Evolutionary conservation across 2,888 invertebrate species (phyloP), one percentile per base, ranked within the genome.

Genomic region (Lithosia quadra): DNA sequence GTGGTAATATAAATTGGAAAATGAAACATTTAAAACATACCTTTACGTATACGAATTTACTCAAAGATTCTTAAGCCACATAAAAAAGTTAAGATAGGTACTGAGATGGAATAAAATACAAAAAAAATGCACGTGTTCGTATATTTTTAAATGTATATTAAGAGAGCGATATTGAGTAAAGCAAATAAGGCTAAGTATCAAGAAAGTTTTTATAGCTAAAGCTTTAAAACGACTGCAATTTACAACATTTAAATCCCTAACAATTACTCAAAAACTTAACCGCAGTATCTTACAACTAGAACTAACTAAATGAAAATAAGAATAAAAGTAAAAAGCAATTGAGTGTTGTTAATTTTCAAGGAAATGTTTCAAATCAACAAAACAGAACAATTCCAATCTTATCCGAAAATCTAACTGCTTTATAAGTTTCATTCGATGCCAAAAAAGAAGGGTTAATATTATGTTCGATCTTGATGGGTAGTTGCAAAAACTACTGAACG

Each of bases 251-350:
- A 8, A n/a, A 49, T 18, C n/a, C n/a, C 9, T 9, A 5, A 49
- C 0, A 49, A 49, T n/a, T 49, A 49, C n/a, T 49, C 18, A 49
- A n/a, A 49, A 18, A 49, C 49, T 49, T 49, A 49, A n/a, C 9
- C 49, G 9, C 49, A 49, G n/a, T n/a, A 8, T 49, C n/a, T n/a
- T 49, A n/a, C 49, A 49, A n/a, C 18, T 9, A 49, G 49, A 49
- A 43, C 18, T 43, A 18, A 43, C 39, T 1, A 43, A 43, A 18
- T 15, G 49, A 8, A 65, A 71, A 71, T 63, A 72, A 61, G 22
- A 72, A 68, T 13, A 22, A 55, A 63, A 79, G 65, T 69, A 69
- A 77, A 82, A 82, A 67, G 69, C 75, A 65, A 72, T 73, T 61
- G 63, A 75, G 71, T 66, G 69, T 73, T 79, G 75, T 78, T 79